These are phyloP conservation scores for Enteromius argenteus DNA, from an alignment of 2,797 vertebrate species.

Conservation along the genomic window DNA sequence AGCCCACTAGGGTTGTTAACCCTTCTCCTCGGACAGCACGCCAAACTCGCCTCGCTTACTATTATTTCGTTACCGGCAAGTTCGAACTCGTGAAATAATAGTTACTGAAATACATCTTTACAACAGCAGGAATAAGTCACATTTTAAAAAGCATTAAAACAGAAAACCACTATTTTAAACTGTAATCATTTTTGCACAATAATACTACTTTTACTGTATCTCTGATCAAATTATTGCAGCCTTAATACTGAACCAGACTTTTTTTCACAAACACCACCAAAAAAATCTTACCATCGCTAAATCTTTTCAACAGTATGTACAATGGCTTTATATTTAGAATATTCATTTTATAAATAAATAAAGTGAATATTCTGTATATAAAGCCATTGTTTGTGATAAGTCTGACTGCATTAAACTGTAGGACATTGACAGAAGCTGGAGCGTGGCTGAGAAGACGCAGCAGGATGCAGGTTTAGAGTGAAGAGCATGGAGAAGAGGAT, in stretches of 20 bases:
- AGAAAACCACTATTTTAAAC: not conserved
- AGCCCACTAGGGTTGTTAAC: too few relatives aligned
- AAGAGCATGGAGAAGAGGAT: constrained; percentile 50
- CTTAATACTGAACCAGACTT: not conserved
- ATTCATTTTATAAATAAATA: not conserved
- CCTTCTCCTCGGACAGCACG: too few relatives aligned
- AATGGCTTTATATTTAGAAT: not conserved
- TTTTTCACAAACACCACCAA: not conserved
- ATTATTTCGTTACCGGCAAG: too few relatives aligned
- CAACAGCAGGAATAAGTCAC: not conserved
- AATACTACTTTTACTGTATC: not conserved
- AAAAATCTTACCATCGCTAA: not conserved
- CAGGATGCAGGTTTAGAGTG: constrained; percentile 40
- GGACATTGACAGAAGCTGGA: constrained; percentile 40
- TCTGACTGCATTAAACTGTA: constrained; percentile 39
- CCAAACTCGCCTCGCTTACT: too few relatives aligned
- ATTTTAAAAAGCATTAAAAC: not conserved
- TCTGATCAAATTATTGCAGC: not conserved
- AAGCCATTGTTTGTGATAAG: constrained; percentile 2
- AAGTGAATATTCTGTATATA: not conserved
- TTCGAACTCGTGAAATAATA: too few relatives aligned
- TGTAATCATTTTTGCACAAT: not conserved
- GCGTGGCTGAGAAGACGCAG: constrained; percentile 32
- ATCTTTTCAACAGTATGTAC: not conserved
- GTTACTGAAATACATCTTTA: not conserved